phyloP scores from a whole-genome alignment of 2,888 invertebrate genomes.

The Lepidochrysops patricia region DNA sequence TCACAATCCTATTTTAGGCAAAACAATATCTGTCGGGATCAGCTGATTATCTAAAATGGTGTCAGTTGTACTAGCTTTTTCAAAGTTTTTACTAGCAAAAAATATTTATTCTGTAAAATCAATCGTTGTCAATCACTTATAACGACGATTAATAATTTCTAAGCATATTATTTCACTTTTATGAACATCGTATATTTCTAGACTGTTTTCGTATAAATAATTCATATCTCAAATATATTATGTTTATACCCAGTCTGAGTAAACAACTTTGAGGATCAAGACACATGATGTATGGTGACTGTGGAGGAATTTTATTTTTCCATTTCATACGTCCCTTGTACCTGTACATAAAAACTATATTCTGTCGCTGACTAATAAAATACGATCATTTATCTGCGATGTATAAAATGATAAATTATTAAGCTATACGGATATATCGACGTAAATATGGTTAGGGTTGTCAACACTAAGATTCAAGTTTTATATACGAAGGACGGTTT shows the following conservation, averaged over 20 bases:
- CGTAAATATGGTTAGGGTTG: not conserved
- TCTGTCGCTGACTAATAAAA: conserved; percentile 15
- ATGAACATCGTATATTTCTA: not conserved
- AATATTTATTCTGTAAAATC: too few species aligned
- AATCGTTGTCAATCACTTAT: too few species aligned
- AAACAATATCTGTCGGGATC: too few species aligned
- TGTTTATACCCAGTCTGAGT: not conserved
- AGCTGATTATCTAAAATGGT: not conserved
- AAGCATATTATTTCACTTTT: not conserved
- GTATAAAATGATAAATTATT: not conserved
- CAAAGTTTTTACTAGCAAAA: too few species aligned
- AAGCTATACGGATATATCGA: not conserved
- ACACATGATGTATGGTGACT: not conserved
- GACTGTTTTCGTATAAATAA: conserved; percentile 11
- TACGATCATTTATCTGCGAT: conserved; percentile 17
- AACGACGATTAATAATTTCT: too few species aligned
- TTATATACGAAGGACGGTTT: too few species aligned
- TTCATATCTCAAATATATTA: conserved; percentile 17
- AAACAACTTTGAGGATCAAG: not conserved
- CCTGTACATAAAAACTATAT: not conserved
- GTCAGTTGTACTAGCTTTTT: too few species aligned
- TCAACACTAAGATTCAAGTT: not conserved
- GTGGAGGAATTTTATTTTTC: not conserved
- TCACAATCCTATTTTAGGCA: too few species aligned
- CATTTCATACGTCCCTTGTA: not conserved